phyloP scores from a whole-genome alignment of 2,888 invertebrate genomes.

The Troides aeacus region DNA sequence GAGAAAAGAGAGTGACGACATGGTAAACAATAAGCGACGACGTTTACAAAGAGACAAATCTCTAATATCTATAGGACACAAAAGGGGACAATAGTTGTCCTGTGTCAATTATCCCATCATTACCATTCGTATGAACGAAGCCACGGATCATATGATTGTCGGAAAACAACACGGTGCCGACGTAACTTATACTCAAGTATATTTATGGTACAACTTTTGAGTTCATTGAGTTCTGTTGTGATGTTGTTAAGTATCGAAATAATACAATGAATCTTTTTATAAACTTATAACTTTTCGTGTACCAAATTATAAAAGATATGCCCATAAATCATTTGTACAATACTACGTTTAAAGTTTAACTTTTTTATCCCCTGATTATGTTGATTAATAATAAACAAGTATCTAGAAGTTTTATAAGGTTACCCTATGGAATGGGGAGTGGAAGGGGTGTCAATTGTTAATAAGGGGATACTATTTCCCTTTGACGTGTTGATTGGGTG shows the following conservation, averaged over 20 bases:
- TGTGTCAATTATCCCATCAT: constrained; percentile 79
- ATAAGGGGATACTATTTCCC: no score
- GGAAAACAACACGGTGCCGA: constrained; percentile 70
- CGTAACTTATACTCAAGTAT: constrained; percentile 45
- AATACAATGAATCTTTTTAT: constrained; percentile 36
- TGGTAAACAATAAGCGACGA: constrained; percentile 67
- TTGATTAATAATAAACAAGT: not conserved
- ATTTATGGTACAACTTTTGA: constrained; percentile 38
- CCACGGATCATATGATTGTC: constrained; percentile 73
- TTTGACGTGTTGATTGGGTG: no score
- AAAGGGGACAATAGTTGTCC: constrained; percentile 76
- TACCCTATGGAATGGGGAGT: not conserved
- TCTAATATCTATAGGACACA: constrained; percentile 75
- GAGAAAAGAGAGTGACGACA: constrained; percentile 55
- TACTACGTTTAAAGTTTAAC: constrained; percentile 56
- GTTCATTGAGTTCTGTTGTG: constrained; percentile 52
- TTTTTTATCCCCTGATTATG: constrained; percentile 52
- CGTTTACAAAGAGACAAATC: constrained; percentile 76
- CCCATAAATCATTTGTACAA: constrained; percentile 73
- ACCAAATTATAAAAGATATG: constrained; percentile 58
- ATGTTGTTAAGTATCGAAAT: constrained; percentile 48
- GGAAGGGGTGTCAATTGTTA: not conserved
- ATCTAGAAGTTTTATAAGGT: not conserved
- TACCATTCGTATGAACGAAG: constrained; percentile 73
- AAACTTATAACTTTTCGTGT: constrained; percentile 63